These are phyloP conservation scores for Scolanthus callimorphus DNA, from an alignment of 92 coral and sea anemone species.

Conservation along the genomic window DNA sequence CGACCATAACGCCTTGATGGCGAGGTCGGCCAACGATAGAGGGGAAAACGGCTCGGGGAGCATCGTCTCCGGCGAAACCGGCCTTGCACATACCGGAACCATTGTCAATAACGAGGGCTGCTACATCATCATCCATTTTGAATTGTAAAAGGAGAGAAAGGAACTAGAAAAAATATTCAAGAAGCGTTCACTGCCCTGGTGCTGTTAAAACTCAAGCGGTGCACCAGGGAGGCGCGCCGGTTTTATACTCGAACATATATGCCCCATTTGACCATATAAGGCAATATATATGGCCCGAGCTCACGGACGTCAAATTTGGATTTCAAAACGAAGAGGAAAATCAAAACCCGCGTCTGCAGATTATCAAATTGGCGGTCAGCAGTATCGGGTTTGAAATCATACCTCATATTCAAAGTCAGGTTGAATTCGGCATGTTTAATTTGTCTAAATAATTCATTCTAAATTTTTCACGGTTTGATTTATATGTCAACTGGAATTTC, in stretches of 20 bases:
- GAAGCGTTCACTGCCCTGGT: background rate
- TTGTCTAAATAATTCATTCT: too few relatives aligned
- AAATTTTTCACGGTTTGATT: too few relatives aligned
- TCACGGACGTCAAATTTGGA: background rate
- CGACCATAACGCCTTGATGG: slow-evolving; percentile 99
- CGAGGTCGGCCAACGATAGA: slow-evolving; percentile 99
- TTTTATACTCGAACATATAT: slow-evolving; percentile 22
- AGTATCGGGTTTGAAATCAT: background rate
- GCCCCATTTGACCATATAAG: slow-evolving; percentile 33
- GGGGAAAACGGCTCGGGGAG: slow-evolving; percentile 99
- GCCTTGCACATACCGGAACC: slow-evolving; percentile 99
- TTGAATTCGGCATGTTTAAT: too few relatives aligned
- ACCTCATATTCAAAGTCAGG: too few relatives aligned
- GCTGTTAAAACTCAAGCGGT: slow-evolving; percentile 36
- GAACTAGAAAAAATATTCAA: background rate
- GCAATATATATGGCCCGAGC: slow-evolving; percentile 24
- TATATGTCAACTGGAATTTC: too few relatives aligned
- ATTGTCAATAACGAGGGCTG: slow-evolving; percentile 97
- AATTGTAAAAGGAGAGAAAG: background rate
- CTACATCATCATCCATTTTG: slow-evolving; percentile 89
- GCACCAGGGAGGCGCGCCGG: slow-evolving; percentile 14
- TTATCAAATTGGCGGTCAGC: background rate
- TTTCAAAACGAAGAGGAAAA: too few relatives aligned
- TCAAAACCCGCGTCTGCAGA: background rate
- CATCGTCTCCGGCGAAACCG: slow-evolving; percentile 99